Evolutionary conservation across 2,113 vertebrate species (phyloP).

Genomic region (Uria aalge): DNA sequence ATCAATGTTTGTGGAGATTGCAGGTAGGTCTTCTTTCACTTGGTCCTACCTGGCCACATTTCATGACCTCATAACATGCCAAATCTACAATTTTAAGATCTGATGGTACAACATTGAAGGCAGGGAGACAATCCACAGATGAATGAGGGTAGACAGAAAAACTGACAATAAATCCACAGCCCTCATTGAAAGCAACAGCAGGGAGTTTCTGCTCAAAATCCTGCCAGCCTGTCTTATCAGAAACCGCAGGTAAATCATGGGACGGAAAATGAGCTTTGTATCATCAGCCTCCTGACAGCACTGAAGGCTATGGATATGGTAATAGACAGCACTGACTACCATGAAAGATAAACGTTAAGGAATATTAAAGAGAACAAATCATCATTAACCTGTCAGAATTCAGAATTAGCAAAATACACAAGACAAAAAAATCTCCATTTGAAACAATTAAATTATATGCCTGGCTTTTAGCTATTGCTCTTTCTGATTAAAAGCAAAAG

Average conservation of each 20-base stretch:
- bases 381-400: background rate
- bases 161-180: background rate
- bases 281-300: background rate
- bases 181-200: background rate
- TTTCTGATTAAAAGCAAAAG: background rate
- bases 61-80: background rate
- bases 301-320: background rate
- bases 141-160: background rate
- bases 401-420: background rate
- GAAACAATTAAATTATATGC: background rate
- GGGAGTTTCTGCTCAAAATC: background rate
- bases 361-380: background rate
- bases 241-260: background rate
- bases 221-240: background rate
- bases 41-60: background rate
- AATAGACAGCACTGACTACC: background rate
- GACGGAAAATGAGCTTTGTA: background rate
- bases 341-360: accelerated
- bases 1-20: background rate
- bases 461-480: background rate
- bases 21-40: background rate
- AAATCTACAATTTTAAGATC: background rate
- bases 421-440: background rate
- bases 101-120: background rate
- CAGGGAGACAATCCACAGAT: background rate